Base-by-base conservation (phyloP, 2,888 invertebrate species). In the Thyatira batis region DNA sequence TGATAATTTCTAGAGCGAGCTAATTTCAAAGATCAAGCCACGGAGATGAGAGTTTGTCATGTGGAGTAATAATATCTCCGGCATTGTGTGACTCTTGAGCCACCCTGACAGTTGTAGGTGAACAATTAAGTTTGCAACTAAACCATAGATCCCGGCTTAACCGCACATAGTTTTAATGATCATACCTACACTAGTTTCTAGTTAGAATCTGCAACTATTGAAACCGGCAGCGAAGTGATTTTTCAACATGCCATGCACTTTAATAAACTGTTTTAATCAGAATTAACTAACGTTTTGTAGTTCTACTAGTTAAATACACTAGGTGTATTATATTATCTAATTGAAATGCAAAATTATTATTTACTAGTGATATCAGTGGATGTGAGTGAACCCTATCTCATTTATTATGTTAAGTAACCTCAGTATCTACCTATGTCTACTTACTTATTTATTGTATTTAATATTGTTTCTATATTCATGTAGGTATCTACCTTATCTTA, bases 1-100 rank as follows among this genome's bases (percentile, higher is more conserved):
- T 83, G 80, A 80, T 85, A 85, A 86, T 85, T 84, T 85, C 78
- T 75, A 72, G 78, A 76, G 78, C 73, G 68, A 72, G 79, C 80
- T 84, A 80, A 86, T 85, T 79, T 76, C 80, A 76, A 79, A 84
- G 79, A 85, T 85, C 80, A 80, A 79, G 71, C 76, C 74, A 63
- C 71, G 67, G 71, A 74, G 73, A 71, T 72, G 67, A 58, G 69
- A 78, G 73, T 76, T 78, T 73, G 76, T 74, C 78, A 68, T 65
- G 55, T 53, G 57, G 64, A 69, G 72, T 74, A 66, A 76, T 70
- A 66, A 76, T 70, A 66, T 62, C 64, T 55, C 56, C 57, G 57
- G 55, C 56, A 51, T 58, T 45, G 56, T 63, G 59, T 62, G 64
- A 61, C 64, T 58, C 59, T 65, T 55, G 55, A 54, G 60, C 54